Percentiles rank a stretch among this genome's conserved stretches.
phyloP scores from a whole-genome alignment of 1,140 invertebrate genomes.

The Camponotus vicinus region DNA sequence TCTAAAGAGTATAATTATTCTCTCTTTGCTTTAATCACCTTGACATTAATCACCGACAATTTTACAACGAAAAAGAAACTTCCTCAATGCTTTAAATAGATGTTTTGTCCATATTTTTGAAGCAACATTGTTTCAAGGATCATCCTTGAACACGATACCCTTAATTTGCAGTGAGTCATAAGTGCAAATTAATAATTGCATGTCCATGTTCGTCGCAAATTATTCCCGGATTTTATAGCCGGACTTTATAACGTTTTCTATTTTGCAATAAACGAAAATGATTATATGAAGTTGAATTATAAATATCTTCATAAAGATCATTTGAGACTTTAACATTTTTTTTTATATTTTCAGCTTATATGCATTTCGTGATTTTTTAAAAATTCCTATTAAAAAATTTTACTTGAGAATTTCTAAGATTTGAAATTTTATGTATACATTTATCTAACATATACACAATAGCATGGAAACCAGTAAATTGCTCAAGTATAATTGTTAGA shows the following conservation, averaged over 20 bases:
- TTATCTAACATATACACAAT: no score
- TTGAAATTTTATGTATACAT: no score
- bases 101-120: constrained; percentile 9
- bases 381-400: not conserved
- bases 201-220: constrained; percentile 12
- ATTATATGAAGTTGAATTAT: not conserved
- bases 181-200: not conserved
- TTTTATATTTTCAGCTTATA: not conserved
- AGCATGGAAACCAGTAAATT: no score
- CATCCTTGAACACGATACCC: not conserved
- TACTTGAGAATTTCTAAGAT: no score
- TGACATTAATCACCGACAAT: constrained; percentile 48
- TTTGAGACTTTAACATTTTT: not conserved
- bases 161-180: constrained; percentile 9
- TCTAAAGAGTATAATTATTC: constrained; percentile 24
- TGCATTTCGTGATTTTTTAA: not conserved
- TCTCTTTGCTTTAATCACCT: constrained; percentile 36
- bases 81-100: not conserved
- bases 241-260: not conserved
- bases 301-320: constrained; percentile 23
- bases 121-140: not conserved
- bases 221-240: constrained; percentile 11
- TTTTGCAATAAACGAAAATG: not conserved
- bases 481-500: no score
- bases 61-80: constrained; percentile 19